Conservation (phyloP, 2,113 vertebrate genomes). For the Pithys albifrons region DNA sequence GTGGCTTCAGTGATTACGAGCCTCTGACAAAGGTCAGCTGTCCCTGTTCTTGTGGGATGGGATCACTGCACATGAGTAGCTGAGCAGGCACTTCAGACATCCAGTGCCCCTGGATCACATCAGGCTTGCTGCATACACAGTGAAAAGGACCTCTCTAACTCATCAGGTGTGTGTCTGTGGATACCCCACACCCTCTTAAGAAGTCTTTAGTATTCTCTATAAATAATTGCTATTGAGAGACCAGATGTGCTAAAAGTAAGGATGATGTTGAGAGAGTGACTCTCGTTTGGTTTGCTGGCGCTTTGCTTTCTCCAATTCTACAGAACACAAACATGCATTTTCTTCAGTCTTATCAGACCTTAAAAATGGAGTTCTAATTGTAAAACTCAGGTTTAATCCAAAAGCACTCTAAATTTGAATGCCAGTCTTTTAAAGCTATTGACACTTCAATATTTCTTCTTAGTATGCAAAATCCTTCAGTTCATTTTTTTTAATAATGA, state of each 20-base stretch:
- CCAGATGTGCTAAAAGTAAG: neutral
- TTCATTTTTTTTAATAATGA: neutral
- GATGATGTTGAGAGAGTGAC: accelerated
- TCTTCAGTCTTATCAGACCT: neutral
- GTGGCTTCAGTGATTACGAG: accelerated
- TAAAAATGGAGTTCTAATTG: neutral
- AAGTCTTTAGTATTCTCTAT: neutral
- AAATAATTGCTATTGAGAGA: neutral
- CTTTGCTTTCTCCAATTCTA: neutral
- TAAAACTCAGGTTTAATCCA: neutral
- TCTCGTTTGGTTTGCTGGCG: neutral
- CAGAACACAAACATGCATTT: neutral
- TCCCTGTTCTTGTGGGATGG: neutral
- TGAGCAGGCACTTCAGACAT: neutral
- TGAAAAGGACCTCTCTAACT: neutral
- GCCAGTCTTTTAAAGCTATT: neutral
- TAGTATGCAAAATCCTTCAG: neutral
- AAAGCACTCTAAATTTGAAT: neutral
- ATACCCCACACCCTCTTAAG: neutral
- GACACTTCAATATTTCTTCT: neutral
- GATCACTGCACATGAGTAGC: accelerated
- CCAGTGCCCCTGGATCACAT: neutral
- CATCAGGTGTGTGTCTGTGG: neutral
- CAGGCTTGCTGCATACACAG: accelerated
- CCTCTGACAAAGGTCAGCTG: neutral